These are phyloP conservation scores for Peromyscus nudipes DNA, from an alignment of 2,797 vertebrate species.

Conservation along the genomic window DNA sequence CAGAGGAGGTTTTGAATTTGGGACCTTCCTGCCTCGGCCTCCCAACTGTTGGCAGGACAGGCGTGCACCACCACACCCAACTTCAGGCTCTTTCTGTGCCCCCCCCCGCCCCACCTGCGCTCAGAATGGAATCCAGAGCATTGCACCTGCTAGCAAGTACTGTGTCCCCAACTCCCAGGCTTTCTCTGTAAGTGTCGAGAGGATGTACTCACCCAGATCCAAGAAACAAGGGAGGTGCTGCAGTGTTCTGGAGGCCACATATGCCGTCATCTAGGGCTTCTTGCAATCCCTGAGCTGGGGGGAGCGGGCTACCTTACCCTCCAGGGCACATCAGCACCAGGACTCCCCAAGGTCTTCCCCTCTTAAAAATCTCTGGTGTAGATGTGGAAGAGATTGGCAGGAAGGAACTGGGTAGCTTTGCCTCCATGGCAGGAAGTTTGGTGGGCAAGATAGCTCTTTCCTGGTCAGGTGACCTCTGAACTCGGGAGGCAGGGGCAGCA, in stretches of 20 bases:
- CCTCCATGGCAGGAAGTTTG: background rate
- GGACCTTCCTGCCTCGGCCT: fast-evolving
- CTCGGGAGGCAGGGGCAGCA: background rate
- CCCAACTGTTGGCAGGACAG: background rate
- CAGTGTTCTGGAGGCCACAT: background rate
- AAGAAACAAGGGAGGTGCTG: background rate
- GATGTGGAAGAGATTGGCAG: no score
- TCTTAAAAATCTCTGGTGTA: background rate
- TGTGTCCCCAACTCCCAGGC: background rate
- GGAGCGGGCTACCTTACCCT: background rate
- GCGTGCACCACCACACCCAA: background rate
- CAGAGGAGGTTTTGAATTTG: background rate
- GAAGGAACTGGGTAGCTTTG: background rate
- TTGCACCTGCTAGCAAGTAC: background rate
- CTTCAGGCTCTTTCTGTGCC: background rate
- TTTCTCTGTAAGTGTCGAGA: background rate
- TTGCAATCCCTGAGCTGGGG: background rate
- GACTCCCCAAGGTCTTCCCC: background rate
- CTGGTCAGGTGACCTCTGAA: background rate
- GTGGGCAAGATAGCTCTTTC: background rate
- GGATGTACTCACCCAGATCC: background rate
- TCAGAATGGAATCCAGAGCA: background rate
- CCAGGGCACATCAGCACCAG: background rate
- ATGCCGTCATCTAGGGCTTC: background rate
- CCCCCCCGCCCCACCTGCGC: background rate